Evolutionary conservation across 2,888 invertebrate species (phyloP).

Genomic region (Sesia apiformis): DNA sequence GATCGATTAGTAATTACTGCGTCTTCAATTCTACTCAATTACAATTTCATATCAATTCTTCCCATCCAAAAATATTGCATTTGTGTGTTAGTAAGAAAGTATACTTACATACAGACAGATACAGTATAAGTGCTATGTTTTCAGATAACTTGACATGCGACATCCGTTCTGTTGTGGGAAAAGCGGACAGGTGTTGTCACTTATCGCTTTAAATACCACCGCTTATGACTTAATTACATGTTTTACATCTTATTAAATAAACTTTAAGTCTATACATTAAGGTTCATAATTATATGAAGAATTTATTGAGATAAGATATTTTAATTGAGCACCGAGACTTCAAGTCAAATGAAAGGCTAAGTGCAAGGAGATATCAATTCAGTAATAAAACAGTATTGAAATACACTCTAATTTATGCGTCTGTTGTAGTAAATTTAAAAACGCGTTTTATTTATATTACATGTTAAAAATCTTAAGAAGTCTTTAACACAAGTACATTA

Average conservation of each 20-base stretch:
- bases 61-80: no score
- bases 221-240: conserved; percentile 29
- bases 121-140: conserved; percentile 25
- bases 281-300: background rate
- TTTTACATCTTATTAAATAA: conserved; percentile 4
- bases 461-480: no score
- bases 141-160: conserved; percentile 53
- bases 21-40: no score
- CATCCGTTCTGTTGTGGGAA: conserved; percentile 66
- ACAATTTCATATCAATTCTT: no score
- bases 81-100: no score
- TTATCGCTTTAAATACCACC: conserved; percentile 37
- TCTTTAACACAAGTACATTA: no score
- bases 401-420: conserved; percentile 9
- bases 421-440: background rate
- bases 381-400: conserved; percentile 45
- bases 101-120: no score
- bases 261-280: conserved; percentile 4
- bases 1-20: no score
- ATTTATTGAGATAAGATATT: conserved; percentile 9
- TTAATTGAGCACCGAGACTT: conserved; percentile 1
- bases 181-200: conserved; percentile 64
- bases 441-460: background rate
- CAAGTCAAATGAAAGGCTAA: conserved; percentile 43
- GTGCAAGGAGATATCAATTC: conserved; percentile 45